Percentiles rank a stretch among this genome's conserved stretches.
phyloP scores from a whole-genome alignment of 2,888 invertebrate species.

The Anorthoa munda region DNA sequence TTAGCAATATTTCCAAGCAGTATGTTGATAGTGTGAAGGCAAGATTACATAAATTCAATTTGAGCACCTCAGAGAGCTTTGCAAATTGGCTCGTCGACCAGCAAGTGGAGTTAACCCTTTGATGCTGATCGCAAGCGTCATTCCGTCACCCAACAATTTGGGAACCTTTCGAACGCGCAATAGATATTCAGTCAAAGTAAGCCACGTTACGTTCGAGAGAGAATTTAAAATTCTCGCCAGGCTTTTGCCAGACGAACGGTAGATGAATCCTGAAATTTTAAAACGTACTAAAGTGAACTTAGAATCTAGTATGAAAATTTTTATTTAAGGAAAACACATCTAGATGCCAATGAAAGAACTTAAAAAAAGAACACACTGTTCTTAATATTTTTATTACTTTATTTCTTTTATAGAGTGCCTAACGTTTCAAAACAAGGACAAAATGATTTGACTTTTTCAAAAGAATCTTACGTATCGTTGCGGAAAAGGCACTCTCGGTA shows the following conservation, averaged over 20 bases:
- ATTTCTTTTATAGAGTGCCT: background rate
- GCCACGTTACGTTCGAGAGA: constrained; percentile 56
- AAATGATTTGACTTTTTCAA: background rate
- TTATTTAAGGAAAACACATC: constrained; percentile 24
- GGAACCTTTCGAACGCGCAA: constrained; percentile 71
- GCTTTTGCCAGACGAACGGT: constrained; percentile 61
- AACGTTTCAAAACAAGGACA: background rate
- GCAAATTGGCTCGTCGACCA: constrained; percentile 84
- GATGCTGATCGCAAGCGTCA: constrained; percentile 77
- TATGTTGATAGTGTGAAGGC: constrained; percentile 71
- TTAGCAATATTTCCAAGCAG: constrained; percentile 35
- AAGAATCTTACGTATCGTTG: background rate
- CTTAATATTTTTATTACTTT: constrained; percentile 5
- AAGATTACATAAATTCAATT: constrained; percentile 88
- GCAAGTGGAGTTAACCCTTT: constrained; percentile 82
- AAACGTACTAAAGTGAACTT: constrained; percentile 51
- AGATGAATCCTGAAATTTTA: constrained; percentile 68
- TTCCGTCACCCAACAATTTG: constrained; percentile 76
- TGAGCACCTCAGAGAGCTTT: constrained; percentile 83
- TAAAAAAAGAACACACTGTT: constrained; percentile 4
- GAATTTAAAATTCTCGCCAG: constrained; percentile 74
- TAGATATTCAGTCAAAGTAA: constrained; percentile 70
- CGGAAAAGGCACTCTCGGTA: background rate
- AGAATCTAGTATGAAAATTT: constrained; percentile 13
- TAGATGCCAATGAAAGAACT: constrained; percentile 3